Base-by-base conservation (phyloP, 2,888 invertebrate genomes). In the Melanostoma scalare region DNA sequence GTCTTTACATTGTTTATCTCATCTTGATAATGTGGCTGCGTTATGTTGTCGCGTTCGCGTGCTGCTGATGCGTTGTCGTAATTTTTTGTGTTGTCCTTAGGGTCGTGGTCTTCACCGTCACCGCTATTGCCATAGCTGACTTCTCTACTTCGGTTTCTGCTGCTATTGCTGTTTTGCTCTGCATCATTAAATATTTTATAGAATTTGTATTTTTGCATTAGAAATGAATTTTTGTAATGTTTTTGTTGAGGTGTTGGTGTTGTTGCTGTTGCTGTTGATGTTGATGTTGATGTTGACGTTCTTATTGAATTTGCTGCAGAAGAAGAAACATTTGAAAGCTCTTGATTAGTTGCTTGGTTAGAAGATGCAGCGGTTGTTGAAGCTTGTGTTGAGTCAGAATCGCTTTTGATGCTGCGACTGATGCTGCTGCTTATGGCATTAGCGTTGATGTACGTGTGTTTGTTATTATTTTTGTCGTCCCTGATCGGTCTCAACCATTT, bases 381-480 rank as follows among this genome's bases (percentile, higher is more conserved):
- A 71, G 84, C 79, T 75, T 65, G 71, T 71, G 65, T 53, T 67
- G 74, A 79, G 74, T 78, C 78, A 61, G 50, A 61, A 63, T 36
- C 61, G 67, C 68, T 67, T 60, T 53, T 50, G 50, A 35, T 63
- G 35, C 46, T 77, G 72, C 20, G 20, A 20, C 67, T 79, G 68
- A 56, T 77, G 56, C 48, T 61, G 63, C 78, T 82, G 73, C 84
- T 71, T 75, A 84, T 84, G 84, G 84, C 84, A 84, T 84, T 84
- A 79, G 84, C 84, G 84, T 79, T 84, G 79, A 84, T 71, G 73
- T 84, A 79, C 71, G 79, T 84, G 55, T 79, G 65, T 69, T 78
- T 82, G 50, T 79, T 84, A 69, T 75, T 84, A 67, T 75, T 79
- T 79, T 71, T 79, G 79, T 84, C 79, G 84, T 84, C 84, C 84